Conservation (phyloP, 2,888 invertebrate genomes). For the Crepidodera aurea region DNA sequence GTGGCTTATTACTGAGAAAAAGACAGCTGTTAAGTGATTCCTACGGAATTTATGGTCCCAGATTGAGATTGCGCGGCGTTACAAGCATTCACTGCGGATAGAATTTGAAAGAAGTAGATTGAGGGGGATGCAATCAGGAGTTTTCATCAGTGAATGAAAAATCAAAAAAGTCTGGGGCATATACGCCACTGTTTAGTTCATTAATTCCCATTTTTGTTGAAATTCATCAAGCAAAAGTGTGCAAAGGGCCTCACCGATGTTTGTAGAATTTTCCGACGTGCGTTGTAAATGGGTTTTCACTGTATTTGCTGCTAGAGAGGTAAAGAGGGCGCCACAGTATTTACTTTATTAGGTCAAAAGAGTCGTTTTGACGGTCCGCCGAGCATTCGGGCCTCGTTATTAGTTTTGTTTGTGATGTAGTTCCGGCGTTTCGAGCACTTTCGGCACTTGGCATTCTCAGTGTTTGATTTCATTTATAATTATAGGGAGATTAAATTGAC, state of each 20-base stretch:
- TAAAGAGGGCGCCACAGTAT: slow-evolving; percentile 25
- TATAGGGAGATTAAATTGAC: background rate
- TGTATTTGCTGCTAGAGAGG: slow-evolving; percentile 27
- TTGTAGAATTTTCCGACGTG: slow-evolving; percentile 3
- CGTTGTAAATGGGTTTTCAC: slow-evolving; percentile 31
- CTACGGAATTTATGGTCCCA: slow-evolving; percentile 41
- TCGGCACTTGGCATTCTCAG: background rate
- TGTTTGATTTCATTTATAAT: slow-evolving; percentile 14
- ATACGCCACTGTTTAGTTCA: background rate
- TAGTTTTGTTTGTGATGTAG: slow-evolving; percentile 34
- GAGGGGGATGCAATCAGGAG: too few species aligned
- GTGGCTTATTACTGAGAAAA: slow-evolving; percentile 8
- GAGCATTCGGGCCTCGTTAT: slow-evolving; percentile 23
- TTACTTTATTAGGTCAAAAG: slow-evolving; percentile 36
- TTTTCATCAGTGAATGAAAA: too few species aligned
- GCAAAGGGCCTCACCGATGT: slow-evolving; percentile 19
- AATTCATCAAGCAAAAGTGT: slow-evolving; percentile 15
- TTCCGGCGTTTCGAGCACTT: slow-evolving; percentile 19
- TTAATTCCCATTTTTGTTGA: background rate
- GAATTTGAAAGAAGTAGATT: background rate
- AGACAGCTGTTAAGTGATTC: slow-evolving; percentile 47
- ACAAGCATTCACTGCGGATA: background rate
- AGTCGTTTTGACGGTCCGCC: slow-evolving; percentile 24
- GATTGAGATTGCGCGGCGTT: slow-evolving; percentile 45
- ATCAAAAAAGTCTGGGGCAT: too few species aligned